Base-by-base conservation (phyloP, 2,797 vertebrate species). In the Microcaecilia unicolor region DNA sequence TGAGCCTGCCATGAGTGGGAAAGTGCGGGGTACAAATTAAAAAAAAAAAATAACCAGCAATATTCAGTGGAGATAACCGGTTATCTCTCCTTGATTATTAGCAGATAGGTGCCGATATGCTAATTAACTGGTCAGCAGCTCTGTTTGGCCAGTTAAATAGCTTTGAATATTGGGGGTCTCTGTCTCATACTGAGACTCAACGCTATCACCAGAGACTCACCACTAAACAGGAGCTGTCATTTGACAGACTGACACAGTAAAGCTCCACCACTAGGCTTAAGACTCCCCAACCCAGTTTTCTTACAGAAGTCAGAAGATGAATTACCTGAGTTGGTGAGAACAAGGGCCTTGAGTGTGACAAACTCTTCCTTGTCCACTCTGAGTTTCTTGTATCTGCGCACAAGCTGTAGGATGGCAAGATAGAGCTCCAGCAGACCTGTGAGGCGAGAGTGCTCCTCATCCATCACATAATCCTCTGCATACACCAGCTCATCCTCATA, bases 331-430 rank as follows among this genome's bases (percentile, higher is more conserved):
- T 98, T 97, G 61, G 94, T 88, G 1, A 98, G 91, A 6, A 92
- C 94, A 50, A 98, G 88, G 62, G 95, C 93, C 76, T 97, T 98
- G 44, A 98, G 90, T 0, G 92, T 97, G 60, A 98, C 93, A 18
- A 97, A 98, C 73, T 97, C 95, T 70, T 97, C 94, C 64, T 93
- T 97, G 71, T 97, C 94, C 65, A 98, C 83, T 62, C 91, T 93
- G 43, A 98, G 92, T 71, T 91, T 92, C 81, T 96, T 95, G 69
- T 91, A 98, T 46, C 89, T 87, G 64, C 90, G 91, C 18, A 95
- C 92, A 24, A 98, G 83, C 51, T 96, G 93, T 36, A 93, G 76
- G 74, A 95, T 97, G 72, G 93, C 90, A 36, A 90, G 77, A 52
- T 95, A 92, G 34, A 98, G 91, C 65, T 97, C 90, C 22, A 92